phyloP scores from a whole-genome alignment of 2,797 vertebrate species.

The Taeniopygia guttata region DNA sequence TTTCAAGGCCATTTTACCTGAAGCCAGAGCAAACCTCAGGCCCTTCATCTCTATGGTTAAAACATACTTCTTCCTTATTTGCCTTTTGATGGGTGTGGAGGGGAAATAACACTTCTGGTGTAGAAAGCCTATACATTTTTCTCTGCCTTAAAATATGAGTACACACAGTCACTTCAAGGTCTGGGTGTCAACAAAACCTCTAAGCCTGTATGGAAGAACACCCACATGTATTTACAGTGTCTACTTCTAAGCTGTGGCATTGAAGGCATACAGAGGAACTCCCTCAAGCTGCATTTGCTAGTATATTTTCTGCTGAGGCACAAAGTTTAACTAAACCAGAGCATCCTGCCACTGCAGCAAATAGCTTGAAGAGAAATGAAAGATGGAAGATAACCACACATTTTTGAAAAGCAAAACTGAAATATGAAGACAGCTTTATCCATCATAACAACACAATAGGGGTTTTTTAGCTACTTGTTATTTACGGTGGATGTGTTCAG shows the following conservation, averaged over 20 bases:
- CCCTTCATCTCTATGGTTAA: background rate
- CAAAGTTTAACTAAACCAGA: background rate
- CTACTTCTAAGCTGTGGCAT: background rate
- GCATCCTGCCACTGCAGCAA: background rate
- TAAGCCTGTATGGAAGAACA: background rate
- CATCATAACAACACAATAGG: background rate
- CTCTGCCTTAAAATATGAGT: background rate
- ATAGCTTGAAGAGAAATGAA: background rate
- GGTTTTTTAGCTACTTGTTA: background rate
- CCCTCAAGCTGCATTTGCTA: background rate
- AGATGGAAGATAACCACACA: background rate
- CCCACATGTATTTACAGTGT: background rate
- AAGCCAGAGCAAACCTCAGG: background rate
- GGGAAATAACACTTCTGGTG: background rate
- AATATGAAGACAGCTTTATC: background rate
- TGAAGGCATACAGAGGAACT: background rate
- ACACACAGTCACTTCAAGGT: background rate
- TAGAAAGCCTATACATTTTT: background rate
- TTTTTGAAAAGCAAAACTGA: constrained; percentile 4
- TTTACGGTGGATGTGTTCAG: background rate
- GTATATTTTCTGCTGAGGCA: background rate
- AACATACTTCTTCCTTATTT: background rate
- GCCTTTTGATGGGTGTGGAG: background rate
- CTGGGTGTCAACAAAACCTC: background rate
- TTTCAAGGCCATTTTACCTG: background rate